These are phyloP conservation scores for Eucera pruinosa DNA, from an alignment of 2,888 invertebrate species.

Conservation along the genomic window DNA sequence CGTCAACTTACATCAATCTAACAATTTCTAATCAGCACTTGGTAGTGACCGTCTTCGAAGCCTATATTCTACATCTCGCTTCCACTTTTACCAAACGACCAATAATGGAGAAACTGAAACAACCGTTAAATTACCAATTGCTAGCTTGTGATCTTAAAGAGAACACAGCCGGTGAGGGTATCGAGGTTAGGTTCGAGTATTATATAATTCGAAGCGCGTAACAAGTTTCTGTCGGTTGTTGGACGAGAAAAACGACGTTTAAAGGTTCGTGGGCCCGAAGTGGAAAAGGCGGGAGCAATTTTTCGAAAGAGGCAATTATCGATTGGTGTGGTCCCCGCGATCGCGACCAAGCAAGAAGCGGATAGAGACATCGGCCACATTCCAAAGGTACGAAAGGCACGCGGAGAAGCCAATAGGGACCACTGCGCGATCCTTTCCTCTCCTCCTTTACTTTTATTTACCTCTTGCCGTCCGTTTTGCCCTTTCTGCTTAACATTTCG, in stretches of 20 bases:
- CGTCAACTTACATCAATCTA: too few relatives aligned
- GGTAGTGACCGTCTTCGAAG: too few relatives aligned
- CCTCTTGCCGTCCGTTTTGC: constrained; percentile 59
- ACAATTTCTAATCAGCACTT: too few relatives aligned
- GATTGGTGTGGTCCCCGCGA: constrained; percentile 83
- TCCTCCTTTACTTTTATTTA: constrained; percentile 59
- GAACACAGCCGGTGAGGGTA: constrained; percentile 63
- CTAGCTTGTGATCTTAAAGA: too few relatives aligned
- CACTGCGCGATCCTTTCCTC: constrained; percentile 65
- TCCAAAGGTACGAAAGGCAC: constrained; percentile 80
- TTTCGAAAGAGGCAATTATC: constrained; percentile 82
- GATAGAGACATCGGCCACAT: constrained; percentile 84
- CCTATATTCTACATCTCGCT: too few relatives aligned
- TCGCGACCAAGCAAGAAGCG: constrained; percentile 78
- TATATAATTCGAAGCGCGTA: constrained; percentile 73
- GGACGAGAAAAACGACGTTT: constrained; percentile 78
- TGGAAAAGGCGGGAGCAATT: constrained; percentile 82
- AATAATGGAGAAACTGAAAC: too few relatives aligned
- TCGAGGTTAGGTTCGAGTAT: too few relatives aligned
- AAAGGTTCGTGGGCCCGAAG: constrained; percentile 71
- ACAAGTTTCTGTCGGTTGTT: too few relatives aligned
- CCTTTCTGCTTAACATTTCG: constrained; percentile 80
- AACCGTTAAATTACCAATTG: too few relatives aligned
- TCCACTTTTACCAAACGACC: too few relatives aligned
- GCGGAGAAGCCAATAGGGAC: constrained; percentile 72